These are phyloP conservation scores for Channallabes apus DNA, from an alignment of 2,797 vertebrate genomes.

Conservation along the genomic window DNA sequence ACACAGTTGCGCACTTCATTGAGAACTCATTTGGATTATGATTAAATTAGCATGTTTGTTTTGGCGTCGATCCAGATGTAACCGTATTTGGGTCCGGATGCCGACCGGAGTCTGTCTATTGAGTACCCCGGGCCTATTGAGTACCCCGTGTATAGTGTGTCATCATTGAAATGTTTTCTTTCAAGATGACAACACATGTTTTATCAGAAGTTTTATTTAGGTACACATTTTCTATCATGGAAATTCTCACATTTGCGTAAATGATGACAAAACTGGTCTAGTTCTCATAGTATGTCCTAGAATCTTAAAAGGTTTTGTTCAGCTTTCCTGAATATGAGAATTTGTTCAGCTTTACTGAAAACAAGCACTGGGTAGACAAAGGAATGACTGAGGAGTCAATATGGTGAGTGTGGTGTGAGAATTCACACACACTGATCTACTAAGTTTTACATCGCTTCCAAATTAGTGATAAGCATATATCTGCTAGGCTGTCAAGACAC, in stretches of 20 bases:
- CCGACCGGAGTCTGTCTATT: no score
- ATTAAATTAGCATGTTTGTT: no score
- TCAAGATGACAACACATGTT: not conserved
- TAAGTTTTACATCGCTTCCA: conserved; percentile 14
- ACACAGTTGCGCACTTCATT: no score
- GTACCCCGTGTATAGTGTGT: no score
- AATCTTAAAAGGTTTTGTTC: not conserved
- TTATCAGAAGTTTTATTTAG: not conserved
- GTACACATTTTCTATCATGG: not conserved
- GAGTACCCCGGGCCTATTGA: no score
- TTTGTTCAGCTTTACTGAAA: conserved; percentile 37
- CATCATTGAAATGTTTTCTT: not conserved
- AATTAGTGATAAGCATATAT: conserved; percentile 36
- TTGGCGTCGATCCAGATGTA: no score
- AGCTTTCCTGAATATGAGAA: conserved; percentile 20
- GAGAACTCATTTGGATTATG: no score
- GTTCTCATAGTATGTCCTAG: not conserved
- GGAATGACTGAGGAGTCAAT: not conserved
- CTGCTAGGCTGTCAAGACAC: conserved; percentile 17
- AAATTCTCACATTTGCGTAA: not conserved
- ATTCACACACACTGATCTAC: conserved; percentile 8
- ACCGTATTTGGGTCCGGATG: no score
- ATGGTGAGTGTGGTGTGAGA: conserved; percentile 2
- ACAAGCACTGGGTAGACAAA: conserved; percentile 25
- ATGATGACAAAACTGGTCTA: not conserved